These are phyloP conservation scores for Ia io DNA, from an alignment of 2,113 vertebrate genomes.

Conservation along the genomic window DNA sequence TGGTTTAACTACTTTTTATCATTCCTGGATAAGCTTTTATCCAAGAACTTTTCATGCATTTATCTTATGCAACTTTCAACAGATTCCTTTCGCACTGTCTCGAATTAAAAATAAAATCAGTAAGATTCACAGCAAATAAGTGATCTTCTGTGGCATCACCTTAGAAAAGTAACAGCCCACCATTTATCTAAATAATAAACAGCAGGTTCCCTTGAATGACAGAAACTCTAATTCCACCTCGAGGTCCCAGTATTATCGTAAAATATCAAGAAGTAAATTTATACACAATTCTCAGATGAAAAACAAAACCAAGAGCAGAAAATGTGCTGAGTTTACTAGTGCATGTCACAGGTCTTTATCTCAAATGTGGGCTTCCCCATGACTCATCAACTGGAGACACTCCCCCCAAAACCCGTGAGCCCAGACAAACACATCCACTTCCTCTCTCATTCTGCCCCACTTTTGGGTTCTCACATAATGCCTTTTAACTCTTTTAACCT, in stretches of 20 bases:
- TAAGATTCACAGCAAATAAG: conserved; percentile 12
- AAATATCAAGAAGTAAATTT: background rate
- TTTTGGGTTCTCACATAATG: background rate
- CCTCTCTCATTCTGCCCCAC: background rate
- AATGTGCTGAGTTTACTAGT: background rate
- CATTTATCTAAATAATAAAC: conserved; percentile 35
- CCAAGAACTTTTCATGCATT: background rate
- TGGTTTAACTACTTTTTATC: background rate
- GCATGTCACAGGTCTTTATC: background rate
- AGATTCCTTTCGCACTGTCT: background rate
- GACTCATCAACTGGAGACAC: background rate
- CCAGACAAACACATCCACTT: background rate
- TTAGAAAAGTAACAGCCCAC: background rate
- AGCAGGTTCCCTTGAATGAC: background rate
- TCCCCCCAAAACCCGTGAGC: background rate
- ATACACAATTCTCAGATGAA: background rate
- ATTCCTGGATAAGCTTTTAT: background rate
- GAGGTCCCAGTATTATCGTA: background rate
- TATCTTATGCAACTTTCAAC: background rate
- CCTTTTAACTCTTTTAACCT: background rate
- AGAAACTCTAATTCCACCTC: background rate
- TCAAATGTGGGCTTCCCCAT: background rate
- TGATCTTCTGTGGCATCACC: background rate
- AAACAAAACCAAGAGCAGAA: background rate
- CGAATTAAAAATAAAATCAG: background rate